Base-by-base conservation (phyloP, 2,888 invertebrate genomes). In the Bruchidius siliquastri region DNA sequence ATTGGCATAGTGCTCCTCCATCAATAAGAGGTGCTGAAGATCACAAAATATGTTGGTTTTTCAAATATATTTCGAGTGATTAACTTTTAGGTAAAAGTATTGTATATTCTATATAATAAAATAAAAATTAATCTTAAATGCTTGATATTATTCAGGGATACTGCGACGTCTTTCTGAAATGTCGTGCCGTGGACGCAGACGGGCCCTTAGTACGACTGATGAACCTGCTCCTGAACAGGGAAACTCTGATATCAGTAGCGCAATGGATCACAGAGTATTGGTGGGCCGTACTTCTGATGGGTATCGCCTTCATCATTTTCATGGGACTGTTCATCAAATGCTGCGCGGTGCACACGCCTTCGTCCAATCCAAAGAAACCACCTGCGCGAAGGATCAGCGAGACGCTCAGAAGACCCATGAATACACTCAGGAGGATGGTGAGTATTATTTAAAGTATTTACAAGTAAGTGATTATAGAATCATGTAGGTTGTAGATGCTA, bases 301-400 rank as follows among this genome's bases (percentile, higher is more conserved):
- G 96, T 71, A 93, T 99, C 73, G 94, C 91, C 74, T 94, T 99
- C 84, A 92, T 99, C 73, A 93, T 98, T 81, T 92, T 97, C 83
- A 98, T 99, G 98, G 98, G 97, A 73, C 89, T 97, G 74, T 99
- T 99, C 87, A 98, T 99, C 83, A 99, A 99, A 87, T 98, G 99
- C 87, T 99, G 99, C 87, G 99, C 99, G 32, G 99, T 99, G 72
- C 99, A 99, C 88, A 99, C 99, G 73, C 99, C 99, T 26, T 97
- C 97, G 74, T 97, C 96, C 77, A 99, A 99, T 90, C 99, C 99
- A 6, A 98, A 98, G 87, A 95, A 97, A 82, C 94, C 97, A 73
- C 97, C 98, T 0, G 98, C 98, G 13, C 91, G 97, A 79, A 93
- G 97, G 79, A 90, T 99, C 80, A 95, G 96, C 77, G 97, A 98